Percentiles rank a stretch among this genome's conserved stretches.
phyloP scores from a whole-genome alignment of 2,113 vertebrate species.

The Stegastes partitus region DNA sequence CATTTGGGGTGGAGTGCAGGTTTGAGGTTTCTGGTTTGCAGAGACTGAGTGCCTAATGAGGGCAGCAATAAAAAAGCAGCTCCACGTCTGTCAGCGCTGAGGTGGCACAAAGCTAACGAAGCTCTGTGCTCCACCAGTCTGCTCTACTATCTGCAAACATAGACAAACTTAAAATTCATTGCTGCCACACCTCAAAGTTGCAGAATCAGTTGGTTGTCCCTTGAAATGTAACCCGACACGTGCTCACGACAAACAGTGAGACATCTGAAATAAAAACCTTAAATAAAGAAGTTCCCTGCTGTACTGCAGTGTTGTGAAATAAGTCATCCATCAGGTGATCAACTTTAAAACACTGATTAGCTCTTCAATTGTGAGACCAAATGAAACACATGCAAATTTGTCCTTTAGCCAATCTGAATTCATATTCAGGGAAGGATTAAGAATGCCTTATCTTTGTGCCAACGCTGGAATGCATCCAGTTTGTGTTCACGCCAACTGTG shows the following conservation, averaged over 20 bases:
- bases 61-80: constrained; percentile 77
- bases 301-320: not conserved
- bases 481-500: not conserved
- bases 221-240: not conserved
- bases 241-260: not conserved
- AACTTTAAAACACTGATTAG: not conserved
- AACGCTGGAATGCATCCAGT: constrained; percentile 3
- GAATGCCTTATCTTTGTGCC: constrained; percentile 3
- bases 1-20: constrained; percentile 52
- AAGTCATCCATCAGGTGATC: not conserved
- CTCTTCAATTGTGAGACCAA: not conserved
- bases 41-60: constrained; percentile 59
- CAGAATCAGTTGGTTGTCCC: not conserved
- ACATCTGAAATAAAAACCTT: not conserved
- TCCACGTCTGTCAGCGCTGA: constrained; percentile 74
- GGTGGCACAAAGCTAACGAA: constrained; percentile 70
- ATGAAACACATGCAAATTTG: not conserved
- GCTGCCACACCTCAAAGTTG: not conserved
- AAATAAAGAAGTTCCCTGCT: not conserved
- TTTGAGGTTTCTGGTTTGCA: constrained; percentile 67
- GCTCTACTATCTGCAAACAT: constrained; percentile 1
- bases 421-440: not conserved
- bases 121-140: constrained; percentile 31
- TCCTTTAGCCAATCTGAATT: not conserved
- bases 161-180: constrained; percentile 13